Base-by-base conservation (phyloP, 2,888 invertebrate genomes). In the Limnephilus marmoratus region DNA sequence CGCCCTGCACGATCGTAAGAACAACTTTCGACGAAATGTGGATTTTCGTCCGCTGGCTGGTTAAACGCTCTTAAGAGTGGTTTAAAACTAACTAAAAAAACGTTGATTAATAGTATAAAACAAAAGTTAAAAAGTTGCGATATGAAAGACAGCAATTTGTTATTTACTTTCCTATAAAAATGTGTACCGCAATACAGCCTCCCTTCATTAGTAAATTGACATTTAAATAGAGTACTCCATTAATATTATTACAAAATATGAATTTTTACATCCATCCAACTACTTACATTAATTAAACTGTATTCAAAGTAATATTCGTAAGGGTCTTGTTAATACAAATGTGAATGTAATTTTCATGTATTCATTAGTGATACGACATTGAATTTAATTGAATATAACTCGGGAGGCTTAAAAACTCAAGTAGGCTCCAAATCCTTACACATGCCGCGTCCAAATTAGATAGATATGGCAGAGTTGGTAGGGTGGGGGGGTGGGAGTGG, bases 401-500 rank as follows among this genome's bases (percentile, higher is more conserved):
- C 88, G 89, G 90, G 81, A 90, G 91, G 93, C 93, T 93, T 93
- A 93, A 93, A 93, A 93, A 93, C 93, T 93, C 90, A 92, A 93
- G 92, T 91, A 91, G 91, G 92, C 91, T 81, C 92, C 90, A 81
- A 93, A 92, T 85, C 92, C 93, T 92, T 93, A 93, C 93, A 93
- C 92, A 93, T 92, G 93, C 92, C 90, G 91, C 92, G 91, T 93
- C 91, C 92, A 91, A 93, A 93, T 93, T 93, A 93, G 93, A 92
- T 93, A 90, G 91, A 91, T 90, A 82, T 90, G 81, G 88, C 49
- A 31, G 92, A 91, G 68, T 68, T 24, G 68, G 68, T 68, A 68
- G 92, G 94, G 94, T 93, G 92, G 93, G 91, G 86, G 91, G 92
- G 92, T 93, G 93, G 94, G 91, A 93, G 93, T 91, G 87, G 90